A percentile compares a stretch with the other conserved stretches of the same genome.
Evolutionary conservation across 1,140 invertebrate species (phyloP).

Genomic region (Lethocerus indicus): DNA sequence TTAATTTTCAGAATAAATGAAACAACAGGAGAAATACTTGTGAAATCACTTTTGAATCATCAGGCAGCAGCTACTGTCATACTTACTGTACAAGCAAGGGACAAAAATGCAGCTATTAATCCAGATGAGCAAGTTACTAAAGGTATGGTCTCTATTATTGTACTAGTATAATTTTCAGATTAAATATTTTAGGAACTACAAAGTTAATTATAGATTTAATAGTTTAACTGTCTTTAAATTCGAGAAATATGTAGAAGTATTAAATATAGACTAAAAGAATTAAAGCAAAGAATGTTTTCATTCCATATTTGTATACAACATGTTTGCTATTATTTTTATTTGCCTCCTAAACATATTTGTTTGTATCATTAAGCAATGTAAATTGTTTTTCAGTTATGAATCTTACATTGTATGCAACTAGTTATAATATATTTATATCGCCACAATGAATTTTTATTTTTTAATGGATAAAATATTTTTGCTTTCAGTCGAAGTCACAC

Average conservation of each 20-base stretch:
- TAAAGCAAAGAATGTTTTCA: too few species aligned
- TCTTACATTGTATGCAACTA: not conserved
- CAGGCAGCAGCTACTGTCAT: slow-evolving; percentile 64
- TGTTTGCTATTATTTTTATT: too few species aligned
- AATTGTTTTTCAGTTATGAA: not conserved
- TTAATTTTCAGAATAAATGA: slow-evolving; percentile 36
- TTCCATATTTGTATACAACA: too few species aligned
- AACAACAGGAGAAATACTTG: slow-evolving; percentile 45
- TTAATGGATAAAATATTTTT: slow-evolving; percentile 5
- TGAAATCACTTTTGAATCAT: slow-evolving; percentile 53
- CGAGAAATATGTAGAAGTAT: too few species aligned
- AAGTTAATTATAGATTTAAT: not conserved
- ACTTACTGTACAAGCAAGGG: slow-evolving; percentile 51
- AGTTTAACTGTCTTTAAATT: not conserved
- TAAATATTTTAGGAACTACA: not conserved
- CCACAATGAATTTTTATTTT: slow-evolving; percentile 5
- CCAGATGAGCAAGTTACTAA: slow-evolving; percentile 43
- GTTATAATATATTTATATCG: slow-evolving; percentile 4
- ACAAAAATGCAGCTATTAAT: slow-evolving; percentile 48
- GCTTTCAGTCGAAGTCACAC: slow-evolving; percentile 42
- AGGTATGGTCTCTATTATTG: too few species aligned
- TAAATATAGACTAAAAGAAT: too few species aligned
- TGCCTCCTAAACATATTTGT: not conserved
- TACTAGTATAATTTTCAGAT: not conserved
- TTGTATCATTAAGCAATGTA: not conserved